Evolutionary conservation across 2,797 vertebrate genomes (phyloP), one percentile per base, ranked within the genome.

Genomic region (Sebastes trivittatus): DNA sequence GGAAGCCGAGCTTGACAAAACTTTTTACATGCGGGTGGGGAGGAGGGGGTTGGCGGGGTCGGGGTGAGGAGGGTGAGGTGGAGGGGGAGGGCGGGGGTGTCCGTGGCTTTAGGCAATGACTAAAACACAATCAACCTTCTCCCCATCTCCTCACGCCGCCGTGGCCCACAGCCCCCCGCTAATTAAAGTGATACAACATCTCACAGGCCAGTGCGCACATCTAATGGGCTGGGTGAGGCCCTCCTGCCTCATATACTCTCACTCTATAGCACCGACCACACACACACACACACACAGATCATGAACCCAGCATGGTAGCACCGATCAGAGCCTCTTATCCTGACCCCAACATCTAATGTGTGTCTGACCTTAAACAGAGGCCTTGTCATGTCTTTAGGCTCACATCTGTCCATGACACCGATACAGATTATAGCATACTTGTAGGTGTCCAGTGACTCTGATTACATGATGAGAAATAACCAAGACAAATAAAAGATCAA

Each of bases 131-230:
- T 92, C 89, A 92, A 83, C 87, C 89, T 87, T 88, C 88, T 87
- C 89, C 70, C 65, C 65, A 72, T 87, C 87, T 86, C 80, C 86
- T 88, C 83, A 49, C 63, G 71, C 84, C 46, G 85, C 81, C 62
- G 82, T 76, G 77, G 83, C 90, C 89, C 89, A 85, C 90, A 91
- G 90, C 89, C 90, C 82, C 85, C 84, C 75, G 54, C 93, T 95
- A 95, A 96, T 96, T 95, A 95, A 95, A 95, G 91, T 92, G 91
- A 94, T 95, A 89, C 94, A 94, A 94, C 94, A 95, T 95, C 93
- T 93, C 92, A 95, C 93, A 94, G 94, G 87, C 94, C 90, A 90
- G 82, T 95, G 95, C 87, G 32, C 95, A 92, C 89, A 88, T 94
- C 90, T 95, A 95, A 95, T 94, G 87, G 89, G 83, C 90, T 90